These are phyloP conservation scores for Lepidurus arcticus DNA, from an alignment of 1,140 invertebrate species.

Conservation along the genomic window DNA sequence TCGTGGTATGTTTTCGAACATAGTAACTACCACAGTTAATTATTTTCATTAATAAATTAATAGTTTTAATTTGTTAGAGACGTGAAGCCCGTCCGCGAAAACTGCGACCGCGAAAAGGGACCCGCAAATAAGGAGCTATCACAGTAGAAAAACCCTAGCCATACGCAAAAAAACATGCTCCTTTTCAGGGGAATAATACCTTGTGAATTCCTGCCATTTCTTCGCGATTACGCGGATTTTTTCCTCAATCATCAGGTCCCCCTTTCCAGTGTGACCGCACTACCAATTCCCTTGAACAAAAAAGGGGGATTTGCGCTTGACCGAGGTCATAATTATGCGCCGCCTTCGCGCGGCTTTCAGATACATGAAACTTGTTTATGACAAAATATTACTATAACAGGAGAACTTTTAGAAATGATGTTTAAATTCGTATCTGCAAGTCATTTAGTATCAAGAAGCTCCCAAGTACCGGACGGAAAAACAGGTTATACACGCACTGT, in stretches of 20 bases:
- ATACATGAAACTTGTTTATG: too few relatives aligned
- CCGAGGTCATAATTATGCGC: too few relatives aligned
- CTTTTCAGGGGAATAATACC: neutral
- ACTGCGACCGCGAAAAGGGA: neutral
- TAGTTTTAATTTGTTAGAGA: neutral
- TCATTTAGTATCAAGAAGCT: neutral
- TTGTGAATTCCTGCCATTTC: neutral
- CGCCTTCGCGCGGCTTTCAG: too few relatives aligned
- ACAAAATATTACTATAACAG: too few relatives aligned
- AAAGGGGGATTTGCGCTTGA: constrained; percentile 2
- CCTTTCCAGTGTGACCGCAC: neutral
- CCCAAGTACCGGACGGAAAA: neutral
- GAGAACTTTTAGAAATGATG: too few relatives aligned
- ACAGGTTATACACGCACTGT: neutral
- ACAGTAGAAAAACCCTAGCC: neutral
- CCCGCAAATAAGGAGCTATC: neutral
- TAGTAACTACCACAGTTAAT: too few relatives aligned
- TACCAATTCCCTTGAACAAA: neutral
- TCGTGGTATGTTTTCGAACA: too few relatives aligned
- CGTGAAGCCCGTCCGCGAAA: neutral
- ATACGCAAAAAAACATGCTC: neutral
- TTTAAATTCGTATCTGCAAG: neutral
- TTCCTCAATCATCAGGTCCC: neutral
- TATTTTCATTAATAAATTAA: too few relatives aligned
- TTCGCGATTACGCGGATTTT: neutral